Evolutionary conservation across 2,888 invertebrate genomes (phyloP).

Genomic region (Sinohyriopsis cumingii): DNA sequence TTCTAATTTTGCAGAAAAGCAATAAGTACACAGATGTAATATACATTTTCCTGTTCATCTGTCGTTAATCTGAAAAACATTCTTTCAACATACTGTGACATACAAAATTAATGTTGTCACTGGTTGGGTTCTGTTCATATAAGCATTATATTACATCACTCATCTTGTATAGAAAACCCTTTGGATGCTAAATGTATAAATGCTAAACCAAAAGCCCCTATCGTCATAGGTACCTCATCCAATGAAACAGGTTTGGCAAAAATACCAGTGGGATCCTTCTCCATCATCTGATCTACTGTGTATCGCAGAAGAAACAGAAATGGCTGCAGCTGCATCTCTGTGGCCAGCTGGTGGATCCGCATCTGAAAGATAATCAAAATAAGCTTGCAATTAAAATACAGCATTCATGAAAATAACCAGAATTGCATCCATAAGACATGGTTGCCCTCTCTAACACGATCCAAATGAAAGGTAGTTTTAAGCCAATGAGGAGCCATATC

Average conservation of each 20-base stretch:
- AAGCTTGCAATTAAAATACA: background rate
- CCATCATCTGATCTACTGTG: conserved; percentile 83
- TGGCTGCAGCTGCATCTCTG: conserved; percentile 85
- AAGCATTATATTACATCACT: too few species aligned
- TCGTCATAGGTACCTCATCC: conserved; percentile 63
- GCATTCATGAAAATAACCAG: background rate
- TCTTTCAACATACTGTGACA: too few species aligned
- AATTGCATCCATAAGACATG: background rate
- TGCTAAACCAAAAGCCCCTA: too few species aligned
- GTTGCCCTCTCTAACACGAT: background rate
- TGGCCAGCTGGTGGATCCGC: conserved; percentile 80
- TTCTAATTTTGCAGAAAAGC: too few species aligned
- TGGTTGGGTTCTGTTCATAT: too few species aligned
- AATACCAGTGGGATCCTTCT: conserved; percentile 88
- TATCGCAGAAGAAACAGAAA: conserved; percentile 85
- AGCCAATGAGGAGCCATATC: too few species aligned
- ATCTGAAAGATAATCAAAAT: conserved; percentile 49
- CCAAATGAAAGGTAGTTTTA: background rate
- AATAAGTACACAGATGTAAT: too few species aligned
- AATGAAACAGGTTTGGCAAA: conserved; percentile 94
- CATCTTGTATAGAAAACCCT: too few species aligned
- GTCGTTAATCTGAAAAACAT: too few species aligned
- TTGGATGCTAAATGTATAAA: too few species aligned
- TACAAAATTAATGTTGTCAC: too few species aligned
- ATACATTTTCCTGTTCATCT: too few species aligned